phyloP scores from a whole-genome alignment of 2,888 invertebrate genomes.

The Nematopogon swammerdamellus region DNA sequence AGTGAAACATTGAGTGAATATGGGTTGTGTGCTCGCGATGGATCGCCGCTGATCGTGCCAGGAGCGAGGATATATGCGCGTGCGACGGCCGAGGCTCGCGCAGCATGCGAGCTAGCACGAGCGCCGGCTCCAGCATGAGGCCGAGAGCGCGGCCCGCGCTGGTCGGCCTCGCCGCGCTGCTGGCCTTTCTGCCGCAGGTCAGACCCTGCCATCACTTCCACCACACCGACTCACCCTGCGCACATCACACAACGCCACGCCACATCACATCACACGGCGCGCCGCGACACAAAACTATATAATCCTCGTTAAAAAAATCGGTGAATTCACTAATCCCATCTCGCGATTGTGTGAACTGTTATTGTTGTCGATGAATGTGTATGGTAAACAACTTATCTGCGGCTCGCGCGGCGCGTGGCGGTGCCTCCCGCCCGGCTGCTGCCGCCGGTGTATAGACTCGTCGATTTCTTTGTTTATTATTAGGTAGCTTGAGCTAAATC shows the following conservation, averaged over 20 bases:
- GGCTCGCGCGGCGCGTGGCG: too few relatives aligned
- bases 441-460: too few relatives aligned
- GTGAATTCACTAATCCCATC: too few relatives aligned
- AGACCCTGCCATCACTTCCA: constrained; percentile 29
- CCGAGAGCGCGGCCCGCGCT: constrained; percentile 49
- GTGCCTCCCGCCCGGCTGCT: too few relatives aligned
- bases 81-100: neutral
- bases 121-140: constrained; percentile 31
- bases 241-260: constrained; percentile 27
- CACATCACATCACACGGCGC: constrained; percentile 14
- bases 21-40: constrained; percentile 42
- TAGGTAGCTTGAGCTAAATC: too few relatives aligned
- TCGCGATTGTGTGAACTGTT: too few relatives aligned
- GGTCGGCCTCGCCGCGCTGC: constrained; percentile 55
- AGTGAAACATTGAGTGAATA: constrained; percentile 48
- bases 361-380: too few relatives aligned
- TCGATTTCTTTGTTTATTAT: too few relatives aligned
- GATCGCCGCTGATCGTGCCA: constrained; percentile 41
- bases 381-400: too few relatives aligned
- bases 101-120: neutral
- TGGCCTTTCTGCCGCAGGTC: constrained; percentile 57
- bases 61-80: neutral
- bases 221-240: constrained; percentile 21
- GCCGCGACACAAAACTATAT: neutral
- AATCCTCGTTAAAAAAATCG: too few relatives aligned